phyloP scores from a whole-genome alignment of 2,113 vertebrate species.

The Carollia perspicillata region DNA sequence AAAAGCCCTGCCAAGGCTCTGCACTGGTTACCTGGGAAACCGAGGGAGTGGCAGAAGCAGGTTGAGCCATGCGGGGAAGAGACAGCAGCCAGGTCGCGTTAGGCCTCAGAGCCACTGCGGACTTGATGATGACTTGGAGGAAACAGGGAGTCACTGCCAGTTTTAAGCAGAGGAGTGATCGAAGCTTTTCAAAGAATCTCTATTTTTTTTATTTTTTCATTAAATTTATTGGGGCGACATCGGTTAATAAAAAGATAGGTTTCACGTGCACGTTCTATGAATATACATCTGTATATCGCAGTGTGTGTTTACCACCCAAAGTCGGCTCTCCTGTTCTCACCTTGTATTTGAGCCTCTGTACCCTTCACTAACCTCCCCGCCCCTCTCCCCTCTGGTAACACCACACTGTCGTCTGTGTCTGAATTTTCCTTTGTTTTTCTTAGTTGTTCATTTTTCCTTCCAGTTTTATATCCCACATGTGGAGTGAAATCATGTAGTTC shows the following conservation, averaged over 20 bases:
- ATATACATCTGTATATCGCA: background rate
- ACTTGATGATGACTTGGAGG: no score
- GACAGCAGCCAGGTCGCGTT: rapidly evolving
- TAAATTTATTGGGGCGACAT: no score
- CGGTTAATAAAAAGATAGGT: background rate
- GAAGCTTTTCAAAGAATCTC: background rate
- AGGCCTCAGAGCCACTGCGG: background rate
- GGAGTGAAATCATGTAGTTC: background rate
- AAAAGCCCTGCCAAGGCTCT: background rate
- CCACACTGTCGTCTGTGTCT: background rate
- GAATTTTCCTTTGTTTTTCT: background rate
- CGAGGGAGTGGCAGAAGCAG: background rate
- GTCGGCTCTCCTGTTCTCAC: background rate
- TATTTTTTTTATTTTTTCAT: background rate
- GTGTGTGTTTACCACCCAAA: background rate
- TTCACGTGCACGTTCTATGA: background rate
- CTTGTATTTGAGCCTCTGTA: background rate
- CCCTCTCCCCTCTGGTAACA: background rate
- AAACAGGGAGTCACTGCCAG: rapidly evolving
- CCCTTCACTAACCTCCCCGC: background rate
- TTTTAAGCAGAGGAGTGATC: background rate
- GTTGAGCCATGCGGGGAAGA: background rate
- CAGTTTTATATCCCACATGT: background rate
- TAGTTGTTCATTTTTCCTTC: background rate
- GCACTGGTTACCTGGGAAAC: background rate